These are phyloP conservation scores for Dipus sagitta DNA, from an alignment of 2,797 vertebrate genomes.

Conservation along the genomic window DNA sequence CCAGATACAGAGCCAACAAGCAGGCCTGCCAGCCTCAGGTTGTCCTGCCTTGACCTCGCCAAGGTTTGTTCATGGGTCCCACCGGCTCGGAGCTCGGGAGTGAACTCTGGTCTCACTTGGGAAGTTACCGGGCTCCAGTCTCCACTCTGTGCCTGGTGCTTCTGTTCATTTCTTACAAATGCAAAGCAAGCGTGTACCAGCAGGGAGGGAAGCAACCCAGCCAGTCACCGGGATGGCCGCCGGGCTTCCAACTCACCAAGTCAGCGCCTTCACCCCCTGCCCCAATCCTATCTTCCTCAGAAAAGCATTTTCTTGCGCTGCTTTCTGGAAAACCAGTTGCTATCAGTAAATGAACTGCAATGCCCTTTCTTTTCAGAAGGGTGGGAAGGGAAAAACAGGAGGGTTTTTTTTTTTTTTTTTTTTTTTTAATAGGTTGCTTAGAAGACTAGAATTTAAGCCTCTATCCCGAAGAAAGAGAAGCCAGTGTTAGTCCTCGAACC, in stretches of 20 bases:
- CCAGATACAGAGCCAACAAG: background rate
- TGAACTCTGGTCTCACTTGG: background rate
- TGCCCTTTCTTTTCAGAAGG: background rate
- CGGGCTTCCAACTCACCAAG: background rate
- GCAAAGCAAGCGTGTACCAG: background rate
- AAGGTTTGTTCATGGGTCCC: conserved; percentile 8
- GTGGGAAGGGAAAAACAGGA: background rate
- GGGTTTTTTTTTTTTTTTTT: background rate
- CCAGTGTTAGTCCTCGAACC: conserved; percentile 29
- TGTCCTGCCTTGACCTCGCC: conserved; percentile 8
- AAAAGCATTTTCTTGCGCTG: background rate
- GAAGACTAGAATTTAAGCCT: conserved; percentile 23
- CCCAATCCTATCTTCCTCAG: background rate
- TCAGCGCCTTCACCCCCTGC: background rate
- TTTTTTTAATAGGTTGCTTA: background rate
- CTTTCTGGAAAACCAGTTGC: background rate
- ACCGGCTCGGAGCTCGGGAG: background rate
- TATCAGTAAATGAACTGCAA: background rate
- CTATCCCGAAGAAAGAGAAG: background rate
- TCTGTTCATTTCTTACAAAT: background rate
- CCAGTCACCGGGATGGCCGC: background rate
- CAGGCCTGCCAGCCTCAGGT: background rate
- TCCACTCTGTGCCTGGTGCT: background rate
- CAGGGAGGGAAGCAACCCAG: conserved; percentile 13
- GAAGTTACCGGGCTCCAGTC: background rate